phyloP scores from a whole-genome alignment of 37 sponge, comb jelly and placozoan genomes.

The Oopsacas minuta region DNA sequence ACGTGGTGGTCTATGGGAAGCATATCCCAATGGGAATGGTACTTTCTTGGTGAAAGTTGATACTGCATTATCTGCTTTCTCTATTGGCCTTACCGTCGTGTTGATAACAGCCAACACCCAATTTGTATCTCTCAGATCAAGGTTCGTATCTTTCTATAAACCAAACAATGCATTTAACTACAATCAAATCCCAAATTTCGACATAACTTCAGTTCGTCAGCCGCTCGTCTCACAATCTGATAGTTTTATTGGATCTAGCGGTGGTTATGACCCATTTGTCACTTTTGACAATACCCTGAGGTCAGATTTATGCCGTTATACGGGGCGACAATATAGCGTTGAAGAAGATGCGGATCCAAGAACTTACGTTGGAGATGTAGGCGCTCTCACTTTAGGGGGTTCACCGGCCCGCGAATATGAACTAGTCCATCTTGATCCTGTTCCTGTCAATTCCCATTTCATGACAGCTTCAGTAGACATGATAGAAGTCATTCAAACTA shows the following conservation, averaged over 20 bases:
- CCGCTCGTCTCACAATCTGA: not conserved
- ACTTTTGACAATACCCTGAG: not conserved
- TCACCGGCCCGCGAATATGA: not conserved
- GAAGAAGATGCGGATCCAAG: not conserved
- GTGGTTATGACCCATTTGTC: not conserved
- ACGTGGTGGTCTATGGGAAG: not conserved
- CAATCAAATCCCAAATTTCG: not conserved
- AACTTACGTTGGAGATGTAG: not conserved
- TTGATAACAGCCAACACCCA: not conserved
- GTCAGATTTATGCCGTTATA: not conserved
- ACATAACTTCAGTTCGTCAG: not conserved
- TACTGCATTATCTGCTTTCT: not conserved
- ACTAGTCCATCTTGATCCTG: not conserved
- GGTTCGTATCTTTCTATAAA: not conserved
- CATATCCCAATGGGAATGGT: not conserved
- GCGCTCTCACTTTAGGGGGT: not conserved
- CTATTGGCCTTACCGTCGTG: not conserved
- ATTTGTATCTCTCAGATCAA: not conserved
- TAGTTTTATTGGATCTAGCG: constrained; percentile 6
- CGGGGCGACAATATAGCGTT: not conserved
- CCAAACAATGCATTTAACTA: not conserved
- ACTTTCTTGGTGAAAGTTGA: not conserved
- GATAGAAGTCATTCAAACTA: not conserved
- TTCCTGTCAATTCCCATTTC: not conserved
- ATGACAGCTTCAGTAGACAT: not conserved